Evolutionary conservation across 2,888 invertebrate species (phyloP), one percentile per base, ranked within the genome.

Genomic region (Tryphoninae sp.): DNA sequence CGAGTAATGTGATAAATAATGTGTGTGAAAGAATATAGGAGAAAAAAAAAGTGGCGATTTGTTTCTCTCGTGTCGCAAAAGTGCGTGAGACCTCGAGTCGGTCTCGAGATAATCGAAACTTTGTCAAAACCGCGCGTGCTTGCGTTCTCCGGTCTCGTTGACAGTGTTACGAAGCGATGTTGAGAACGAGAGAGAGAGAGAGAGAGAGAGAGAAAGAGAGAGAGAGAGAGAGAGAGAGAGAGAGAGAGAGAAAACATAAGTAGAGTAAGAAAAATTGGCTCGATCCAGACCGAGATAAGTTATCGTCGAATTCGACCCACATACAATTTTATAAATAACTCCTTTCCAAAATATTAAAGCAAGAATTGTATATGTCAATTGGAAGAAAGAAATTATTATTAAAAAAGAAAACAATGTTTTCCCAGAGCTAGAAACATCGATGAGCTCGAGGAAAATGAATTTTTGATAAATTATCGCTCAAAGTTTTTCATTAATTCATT

Each of bases 41-140:
- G 0, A 2, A 51, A n/a, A 69, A 81, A 40, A 40, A 33, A 49
- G 26, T 23, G 51, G 51, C 69, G 64, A 81, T 72, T 73, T 49
- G 26, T 64, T 78, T 81, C 51, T 68, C 61, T 58, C 77, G 73
- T 73, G 77, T 58, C 33, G n/a, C 16, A 49, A 22, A 62, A 73
- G 61, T 69, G 77, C 81, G 73, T 69, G 77, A 58, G 80, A 69
- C 49, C 40, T 69, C 33, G 64, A 2, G 3, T 13, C 13, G n/a
- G 51, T 73, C 61, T 73, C 62, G 49, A 45, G 40, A 49, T 67
- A 68, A 74, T 77, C 58, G 59, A 22, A 62, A 79, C 42, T 79
- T 74, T 68, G 42, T 45, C 74, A 55, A 58, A 69, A 69, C 74
- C n/a, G 33, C 11, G 45, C 3, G 58, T 26, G 13, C 58, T 64